Percentiles rank a stretch among this genome's conserved stretches.
Conservation (phyloP, 1,140 invertebrate species). For the Panulirus ornatus region DNA sequence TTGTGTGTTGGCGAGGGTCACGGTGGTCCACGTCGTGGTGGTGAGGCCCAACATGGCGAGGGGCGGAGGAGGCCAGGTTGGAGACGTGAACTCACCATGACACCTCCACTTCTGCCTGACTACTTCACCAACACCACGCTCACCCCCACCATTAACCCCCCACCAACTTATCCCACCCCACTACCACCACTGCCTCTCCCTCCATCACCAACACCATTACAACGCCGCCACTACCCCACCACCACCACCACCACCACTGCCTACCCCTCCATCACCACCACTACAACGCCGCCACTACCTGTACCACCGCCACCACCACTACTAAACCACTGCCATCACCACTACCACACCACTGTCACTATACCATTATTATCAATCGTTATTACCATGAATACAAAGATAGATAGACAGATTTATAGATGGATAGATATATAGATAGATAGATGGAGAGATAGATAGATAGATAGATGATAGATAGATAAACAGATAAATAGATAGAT, state of each 20-base stretch:
- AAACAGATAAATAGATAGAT: too few species aligned
- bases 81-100: too few species aligned
- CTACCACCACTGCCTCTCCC: neutral
- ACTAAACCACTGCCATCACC: neutral
- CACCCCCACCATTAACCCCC: too few species aligned
- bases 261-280: neutral
- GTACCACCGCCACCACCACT: neutral
- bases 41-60: too few species aligned
- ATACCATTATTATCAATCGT: neutral
- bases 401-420: too few species aligned
- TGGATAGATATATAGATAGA: too few species aligned
- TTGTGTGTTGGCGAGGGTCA: too few species aligned
- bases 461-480: too few species aligned
- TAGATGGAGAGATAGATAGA: too few species aligned
- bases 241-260: neutral
- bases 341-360: neutral
- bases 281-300: neutral
- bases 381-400: neutral
- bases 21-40: too few species aligned
- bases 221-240: neutral
- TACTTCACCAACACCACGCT: neutral
- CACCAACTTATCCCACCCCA: neutral
- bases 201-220: neutral
- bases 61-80: too few species aligned
- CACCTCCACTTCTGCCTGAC: too few species aligned